Percentiles rank a stretch among this genome's conserved stretches.
phyloP scores from a whole-genome alignment of 2,888 invertebrate genomes.

The Aethes cnicana region DNA sequence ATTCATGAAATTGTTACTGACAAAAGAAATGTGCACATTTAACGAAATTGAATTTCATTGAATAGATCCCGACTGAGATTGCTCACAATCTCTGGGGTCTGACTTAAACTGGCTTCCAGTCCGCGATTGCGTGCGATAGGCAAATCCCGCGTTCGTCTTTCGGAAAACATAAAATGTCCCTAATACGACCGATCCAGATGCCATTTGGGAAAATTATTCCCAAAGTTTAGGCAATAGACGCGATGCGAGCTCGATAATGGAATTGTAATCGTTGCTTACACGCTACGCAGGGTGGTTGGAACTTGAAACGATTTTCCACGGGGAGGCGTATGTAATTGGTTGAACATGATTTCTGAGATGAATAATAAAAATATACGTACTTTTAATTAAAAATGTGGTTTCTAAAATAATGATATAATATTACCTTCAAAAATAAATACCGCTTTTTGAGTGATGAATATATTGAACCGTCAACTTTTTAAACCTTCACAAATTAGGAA shows the following conservation, averaged over 20 bases:
- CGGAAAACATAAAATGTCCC: constrained; percentile 53
- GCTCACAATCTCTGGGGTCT: constrained; percentile 54
- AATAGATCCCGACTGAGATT: constrained; percentile 68
- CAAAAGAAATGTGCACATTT: constrained; percentile 57
- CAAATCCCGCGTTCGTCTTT: constrained; percentile 60
- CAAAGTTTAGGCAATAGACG: constrained; percentile 19
- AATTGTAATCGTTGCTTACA: constrained; percentile 23
- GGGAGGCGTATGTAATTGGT: too few relatives aligned
- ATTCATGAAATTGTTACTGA: constrained; percentile 31
- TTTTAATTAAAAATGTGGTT: too few relatives aligned
- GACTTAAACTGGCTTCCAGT: constrained; percentile 70
- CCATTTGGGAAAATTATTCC: constrained; percentile 31
- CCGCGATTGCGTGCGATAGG: constrained; percentile 69
- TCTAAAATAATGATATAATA: too few relatives aligned
- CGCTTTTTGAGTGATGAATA: too few relatives aligned
- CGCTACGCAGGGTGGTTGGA: background rate
- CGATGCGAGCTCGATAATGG: constrained; percentile 24
- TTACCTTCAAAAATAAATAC: too few relatives aligned
- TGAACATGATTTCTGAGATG: too few relatives aligned
- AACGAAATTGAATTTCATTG: constrained; percentile 73
- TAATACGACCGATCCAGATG: constrained; percentile 47
- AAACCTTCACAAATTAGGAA: too few relatives aligned
- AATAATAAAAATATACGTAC: too few relatives aligned
- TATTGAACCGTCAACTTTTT: too few relatives aligned
- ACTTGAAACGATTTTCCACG: background rate